These are phyloP conservation scores for Crocodylus rhombifer DNA, from an alignment of 2,797 vertebrate species.

Conservation along the genomic window DNA sequence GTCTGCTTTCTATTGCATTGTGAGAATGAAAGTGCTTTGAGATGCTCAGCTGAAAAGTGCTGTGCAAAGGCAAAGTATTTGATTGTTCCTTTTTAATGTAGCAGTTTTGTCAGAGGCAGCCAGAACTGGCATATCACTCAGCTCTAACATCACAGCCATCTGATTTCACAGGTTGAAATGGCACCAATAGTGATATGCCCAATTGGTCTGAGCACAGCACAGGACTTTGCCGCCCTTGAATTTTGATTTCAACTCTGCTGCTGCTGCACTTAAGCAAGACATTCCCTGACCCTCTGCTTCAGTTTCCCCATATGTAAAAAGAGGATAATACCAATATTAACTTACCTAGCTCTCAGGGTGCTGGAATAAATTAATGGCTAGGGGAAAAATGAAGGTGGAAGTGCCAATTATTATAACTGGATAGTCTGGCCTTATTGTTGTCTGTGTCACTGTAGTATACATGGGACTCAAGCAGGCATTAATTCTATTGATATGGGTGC, in stretches of 20 bases:
- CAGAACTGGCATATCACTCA: too few species aligned
- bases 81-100: background rate
- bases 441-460: rapidly evolving
- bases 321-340: background rate
- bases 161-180: background rate
- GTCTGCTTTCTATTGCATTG: background rate
- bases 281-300: background rate
- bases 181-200: background rate
- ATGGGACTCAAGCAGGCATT: background rate
- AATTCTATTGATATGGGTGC: background rate
- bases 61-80: background rate
- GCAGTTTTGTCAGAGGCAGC: background rate
- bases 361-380: background rate
- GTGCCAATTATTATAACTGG: background rate
- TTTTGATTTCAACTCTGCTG: background rate
- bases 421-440: background rate
- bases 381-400: background rate
- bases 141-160: background rate
- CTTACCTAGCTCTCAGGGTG: background rate
- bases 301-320: conserved; percentile 1
- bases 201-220: conserved; percentile 12
- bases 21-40: too few species aligned
- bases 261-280: background rate
- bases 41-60: background rate
- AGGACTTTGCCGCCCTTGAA: background rate